Conservation (phyloP, 2,888 invertebrate species). For the Beris chalybata region DNA sequence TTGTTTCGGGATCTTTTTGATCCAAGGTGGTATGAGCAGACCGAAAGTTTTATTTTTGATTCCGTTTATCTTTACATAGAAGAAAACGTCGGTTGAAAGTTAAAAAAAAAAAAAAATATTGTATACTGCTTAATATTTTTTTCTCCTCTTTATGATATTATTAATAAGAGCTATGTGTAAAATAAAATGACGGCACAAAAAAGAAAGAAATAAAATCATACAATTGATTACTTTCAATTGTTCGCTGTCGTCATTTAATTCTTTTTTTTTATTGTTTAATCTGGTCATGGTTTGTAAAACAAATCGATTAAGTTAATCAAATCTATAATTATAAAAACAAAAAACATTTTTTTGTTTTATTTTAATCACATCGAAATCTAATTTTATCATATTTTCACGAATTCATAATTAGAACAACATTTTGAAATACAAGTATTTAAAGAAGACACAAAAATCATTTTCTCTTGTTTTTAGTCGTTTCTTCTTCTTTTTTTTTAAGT, state of each 20-base stretch:
- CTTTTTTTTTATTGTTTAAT: conserved; percentile 14
- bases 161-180: conserved; percentile 17
- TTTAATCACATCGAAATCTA: neutral
- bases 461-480: no score
- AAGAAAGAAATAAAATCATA: neutral
- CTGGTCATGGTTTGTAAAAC: conserved; percentile 14
- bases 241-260: neutral
- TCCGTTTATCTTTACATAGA: no score
- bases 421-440: neutral
- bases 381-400: neutral
- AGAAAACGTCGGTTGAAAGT: no score
- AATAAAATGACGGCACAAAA: conserved; percentile 3
- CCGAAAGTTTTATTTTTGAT: no score
- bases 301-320: neutral
- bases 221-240: neutral
- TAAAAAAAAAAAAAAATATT: no score
- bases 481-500: no score
- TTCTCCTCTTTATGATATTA: neutral
- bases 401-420: neutral
- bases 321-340: no score
- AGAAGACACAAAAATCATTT: neutral
- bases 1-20: no score
- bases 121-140: no score
- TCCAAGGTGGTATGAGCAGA: no score
- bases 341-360: neutral